Conservation (phyloP, 2,888 invertebrate genomes). For the Thumatha senex region DNA sequence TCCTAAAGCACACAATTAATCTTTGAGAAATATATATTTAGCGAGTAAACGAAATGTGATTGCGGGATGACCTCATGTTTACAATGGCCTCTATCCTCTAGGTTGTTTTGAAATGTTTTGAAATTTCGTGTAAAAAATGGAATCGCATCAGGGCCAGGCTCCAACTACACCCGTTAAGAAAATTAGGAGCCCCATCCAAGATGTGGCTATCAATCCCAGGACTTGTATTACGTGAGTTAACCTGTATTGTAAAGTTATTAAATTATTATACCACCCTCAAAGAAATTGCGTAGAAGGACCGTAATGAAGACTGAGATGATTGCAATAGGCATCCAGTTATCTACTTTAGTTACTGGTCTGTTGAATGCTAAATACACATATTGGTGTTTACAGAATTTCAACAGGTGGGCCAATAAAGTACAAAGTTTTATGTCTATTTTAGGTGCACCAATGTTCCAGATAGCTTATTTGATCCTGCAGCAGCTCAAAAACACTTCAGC, state of each 20-base stretch:
- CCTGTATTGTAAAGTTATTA: not conserved
- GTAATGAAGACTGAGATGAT: too few species aligned
- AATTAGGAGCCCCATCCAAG: slow-evolving; percentile 55
- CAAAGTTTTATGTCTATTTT: not conserved
- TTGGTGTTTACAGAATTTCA: too few species aligned
- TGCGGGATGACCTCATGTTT: slow-evolving; percentile 24
- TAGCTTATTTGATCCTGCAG: slow-evolving; percentile 81
- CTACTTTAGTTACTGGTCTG: too few species aligned
- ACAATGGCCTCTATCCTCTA: slow-evolving; percentile 10
- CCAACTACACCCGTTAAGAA: slow-evolving; percentile 56
- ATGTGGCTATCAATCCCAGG: slow-evolving; percentile 55
- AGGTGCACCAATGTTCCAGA: slow-evolving; percentile 87
- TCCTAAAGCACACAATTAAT: too few species aligned
- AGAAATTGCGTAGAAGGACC: too few species aligned
- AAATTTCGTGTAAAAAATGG: slow-evolving; percentile 11
- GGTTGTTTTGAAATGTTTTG: not conserved
- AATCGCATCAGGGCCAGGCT: slow-evolving; percentile 53
- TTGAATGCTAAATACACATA: too few species aligned
- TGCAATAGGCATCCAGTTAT: too few species aligned
- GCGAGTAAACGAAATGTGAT: not conserved
- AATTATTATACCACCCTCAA: too few species aligned
- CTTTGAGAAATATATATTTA: not conserved
- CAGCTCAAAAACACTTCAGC: slow-evolving; percentile 86
- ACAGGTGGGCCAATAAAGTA: too few species aligned
- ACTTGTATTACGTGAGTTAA: slow-evolving; percentile 70